phyloP scores from a whole-genome alignment of 2,888 invertebrate genomes.

The Cataglyphis rosenhaueri region DNA sequence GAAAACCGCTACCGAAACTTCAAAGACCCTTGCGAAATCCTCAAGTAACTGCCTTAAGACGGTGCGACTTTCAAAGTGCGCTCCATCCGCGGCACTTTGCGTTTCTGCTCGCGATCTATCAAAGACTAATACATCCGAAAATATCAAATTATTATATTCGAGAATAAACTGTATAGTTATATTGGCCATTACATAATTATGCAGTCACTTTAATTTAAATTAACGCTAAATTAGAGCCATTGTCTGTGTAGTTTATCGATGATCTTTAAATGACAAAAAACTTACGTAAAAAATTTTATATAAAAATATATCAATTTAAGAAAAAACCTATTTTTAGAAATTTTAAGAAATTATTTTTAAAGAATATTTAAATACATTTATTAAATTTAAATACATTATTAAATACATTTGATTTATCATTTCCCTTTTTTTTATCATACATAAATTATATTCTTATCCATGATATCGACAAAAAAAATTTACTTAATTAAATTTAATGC shows the following conservation, averaged over 20 bases:
- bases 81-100: not conserved
- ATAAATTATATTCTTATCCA: not conserved
- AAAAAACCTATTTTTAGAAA: not conserved
- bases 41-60: slow-evolving; percentile 72
- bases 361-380: not conserved
- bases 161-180: not conserved
- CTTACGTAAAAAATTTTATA: not conserved
- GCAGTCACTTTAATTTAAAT: not conserved
- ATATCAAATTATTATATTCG: slow-evolving; percentile 13
- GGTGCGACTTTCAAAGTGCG: slow-evolving; percentile 52
- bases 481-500: not conserved
- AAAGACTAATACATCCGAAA: not conserved
- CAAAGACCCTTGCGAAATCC: slow-evolving; percentile 74
- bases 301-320: not conserved
- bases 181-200: not conserved
- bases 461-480: not conserved
- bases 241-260: not conserved
- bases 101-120: not conserved
- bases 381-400: not conserved
- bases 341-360: not conserved
- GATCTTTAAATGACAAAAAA: not conserved
- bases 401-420: not conserved
- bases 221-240: not conserved
- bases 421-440: not conserved
- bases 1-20: slow-evolving; percentile 71